Percentiles rank a stretch among this genome's conserved stretches.
phyloP scores from a whole-genome alignment of 2,888 invertebrate species.

The Netelia fuscicornis region DNA sequence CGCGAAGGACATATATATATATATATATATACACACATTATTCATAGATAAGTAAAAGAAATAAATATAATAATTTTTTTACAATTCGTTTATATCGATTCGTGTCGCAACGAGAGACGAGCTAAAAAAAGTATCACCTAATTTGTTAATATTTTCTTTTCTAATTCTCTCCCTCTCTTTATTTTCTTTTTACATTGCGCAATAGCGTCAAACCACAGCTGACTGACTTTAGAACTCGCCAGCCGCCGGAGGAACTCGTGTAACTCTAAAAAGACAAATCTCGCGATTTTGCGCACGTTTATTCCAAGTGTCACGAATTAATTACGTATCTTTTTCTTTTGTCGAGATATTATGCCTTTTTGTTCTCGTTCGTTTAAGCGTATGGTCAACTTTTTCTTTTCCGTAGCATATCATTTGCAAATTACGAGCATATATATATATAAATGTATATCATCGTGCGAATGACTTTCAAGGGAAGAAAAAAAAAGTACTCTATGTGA shows the following conservation, averaged over 20 bases:
- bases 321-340: constrained; percentile 28
- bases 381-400: not conserved
- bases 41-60: constrained; percentile 13
- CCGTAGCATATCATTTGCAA: not conserved
- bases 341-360: too few relatives aligned
- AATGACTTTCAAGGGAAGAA: not conserved
- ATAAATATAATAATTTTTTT: constrained; percentile 55
- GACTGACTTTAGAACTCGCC: constrained; percentile 74
- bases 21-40: constrained; percentile 10
- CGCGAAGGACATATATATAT: constrained; percentile 14
- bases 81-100: constrained; percentile 65
- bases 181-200: constrained; percentile 65
- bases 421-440: not conserved
- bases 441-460: too few relatives aligned
- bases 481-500: constrained; percentile 9
- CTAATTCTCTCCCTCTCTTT: not conserved
- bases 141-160: constrained; percentile 72
- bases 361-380: too few relatives aligned
- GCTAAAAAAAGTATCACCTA: constrained; percentile 66
- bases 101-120: constrained; percentile 39
- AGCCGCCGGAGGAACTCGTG: constrained; percentile 67
- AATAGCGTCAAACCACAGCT: constrained; percentile 63
- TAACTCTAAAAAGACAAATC: constrained; percentile 57
- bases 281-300: constrained; percentile 15
- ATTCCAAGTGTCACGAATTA: not conserved